A percentile compares a stretch with the other conserved stretches of the same genome.
phyloP scores from a whole-genome alignment of 2,113 vertebrate genomes.

The Centropus bengalensis region DNA sequence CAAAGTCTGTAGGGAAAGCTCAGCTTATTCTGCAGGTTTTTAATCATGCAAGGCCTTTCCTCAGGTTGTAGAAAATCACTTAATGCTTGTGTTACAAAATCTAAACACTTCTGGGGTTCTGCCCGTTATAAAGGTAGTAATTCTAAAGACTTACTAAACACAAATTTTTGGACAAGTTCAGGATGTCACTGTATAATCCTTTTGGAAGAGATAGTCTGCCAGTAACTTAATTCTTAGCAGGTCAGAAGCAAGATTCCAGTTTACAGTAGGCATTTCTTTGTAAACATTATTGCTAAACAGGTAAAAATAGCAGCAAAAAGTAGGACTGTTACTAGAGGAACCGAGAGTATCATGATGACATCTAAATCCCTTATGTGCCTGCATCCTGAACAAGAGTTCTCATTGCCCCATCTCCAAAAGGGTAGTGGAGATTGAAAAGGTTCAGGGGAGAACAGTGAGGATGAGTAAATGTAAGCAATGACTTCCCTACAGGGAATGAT shows the following conservation, averaged over 20 bases:
- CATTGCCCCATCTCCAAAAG: background rate
- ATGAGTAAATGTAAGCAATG: background rate
- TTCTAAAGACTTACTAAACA: background rate
- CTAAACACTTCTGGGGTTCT: background rate
- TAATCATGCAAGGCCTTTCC: background rate
- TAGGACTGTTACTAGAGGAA: background rate
- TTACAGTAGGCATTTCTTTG: background rate
- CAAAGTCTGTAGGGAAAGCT: background rate
- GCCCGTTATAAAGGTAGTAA: background rate
- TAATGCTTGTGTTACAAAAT: background rate
- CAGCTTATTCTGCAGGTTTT: background rate
- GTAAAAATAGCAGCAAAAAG: background rate
- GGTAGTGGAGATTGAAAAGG: background rate
- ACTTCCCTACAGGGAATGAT: background rate
- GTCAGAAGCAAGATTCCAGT: background rate
- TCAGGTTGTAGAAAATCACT: background rate
- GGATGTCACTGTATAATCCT: background rate
- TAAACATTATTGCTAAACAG: background rate
- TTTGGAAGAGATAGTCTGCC: background rate
- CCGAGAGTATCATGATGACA: background rate
- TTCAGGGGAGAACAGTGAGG: background rate
- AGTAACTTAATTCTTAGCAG: background rate
- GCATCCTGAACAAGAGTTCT: background rate
- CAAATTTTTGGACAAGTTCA: background rate
- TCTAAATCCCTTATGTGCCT: background rate